Evolutionary conservation across 2,113 vertebrate genomes (phyloP).

Genomic region (Acanthisitta chloris): DNA sequence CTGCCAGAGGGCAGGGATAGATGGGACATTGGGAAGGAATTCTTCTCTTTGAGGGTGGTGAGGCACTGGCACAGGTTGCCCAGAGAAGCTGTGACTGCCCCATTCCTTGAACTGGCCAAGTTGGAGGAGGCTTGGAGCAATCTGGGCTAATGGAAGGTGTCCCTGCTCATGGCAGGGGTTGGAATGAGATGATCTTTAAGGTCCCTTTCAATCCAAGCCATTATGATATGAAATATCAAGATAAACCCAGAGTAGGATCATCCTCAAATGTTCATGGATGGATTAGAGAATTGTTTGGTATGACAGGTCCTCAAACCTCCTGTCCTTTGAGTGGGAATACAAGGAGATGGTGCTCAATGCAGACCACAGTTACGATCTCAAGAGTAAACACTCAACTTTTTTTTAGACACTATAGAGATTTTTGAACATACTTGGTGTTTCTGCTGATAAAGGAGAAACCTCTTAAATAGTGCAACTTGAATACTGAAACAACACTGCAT

Average conservation of each 20-base stretch:
- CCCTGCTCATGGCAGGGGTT: not conserved
- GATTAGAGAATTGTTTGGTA: not conserved
- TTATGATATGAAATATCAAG: not conserved
- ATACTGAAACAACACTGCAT: accelerated
- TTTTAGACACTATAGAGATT: not conserved
- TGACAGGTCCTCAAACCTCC: not conserved
- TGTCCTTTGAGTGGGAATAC: not conserved
- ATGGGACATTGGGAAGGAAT: not conserved
- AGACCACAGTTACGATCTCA: not conserved
- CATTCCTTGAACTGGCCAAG: not conserved
- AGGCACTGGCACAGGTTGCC: no score
- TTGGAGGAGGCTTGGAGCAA: no score
- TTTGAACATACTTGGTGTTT: not conserved
- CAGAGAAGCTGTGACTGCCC: not conserved
- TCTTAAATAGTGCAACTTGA: not conserved
- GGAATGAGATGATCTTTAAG: not conserved
- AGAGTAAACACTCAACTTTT: not conserved
- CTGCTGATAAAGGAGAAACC: not conserved
- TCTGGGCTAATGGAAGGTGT: not conserved
- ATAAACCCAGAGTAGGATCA: not conserved
- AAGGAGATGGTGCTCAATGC: not conserved
- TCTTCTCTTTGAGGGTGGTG: no score
- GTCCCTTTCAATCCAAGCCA: not conserved
- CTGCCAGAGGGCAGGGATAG: not conserved
- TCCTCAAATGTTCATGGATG: not conserved